Evolutionary conservation across 2,113 vertebrate species (phyloP).

Genomic region (Ahaetulla prasina): DNA sequence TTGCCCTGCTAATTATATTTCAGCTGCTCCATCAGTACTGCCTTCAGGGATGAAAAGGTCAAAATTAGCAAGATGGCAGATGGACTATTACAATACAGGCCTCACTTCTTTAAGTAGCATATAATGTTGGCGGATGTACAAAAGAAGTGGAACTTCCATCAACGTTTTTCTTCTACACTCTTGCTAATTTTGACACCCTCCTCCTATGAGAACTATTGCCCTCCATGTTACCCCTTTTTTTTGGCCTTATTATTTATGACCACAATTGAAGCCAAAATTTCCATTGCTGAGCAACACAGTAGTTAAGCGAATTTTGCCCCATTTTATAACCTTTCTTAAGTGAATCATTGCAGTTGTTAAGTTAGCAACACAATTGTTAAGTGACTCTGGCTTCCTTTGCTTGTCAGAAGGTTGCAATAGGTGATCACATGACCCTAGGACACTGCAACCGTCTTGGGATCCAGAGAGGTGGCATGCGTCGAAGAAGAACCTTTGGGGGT

Average conservation of each 20-base stretch:
- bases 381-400: neutral
- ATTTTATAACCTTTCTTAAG: neutral
- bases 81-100: neutral
- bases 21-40: neutral
- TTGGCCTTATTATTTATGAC: neutral
- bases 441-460: neutral
- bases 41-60: neutral
- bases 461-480: too few species aligned
- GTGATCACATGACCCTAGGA: neutral
- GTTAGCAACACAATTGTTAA: neutral
- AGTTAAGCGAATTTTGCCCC: neutral
- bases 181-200: neutral
- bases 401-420: neutral
- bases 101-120: neutral
- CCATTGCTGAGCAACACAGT: neutral
- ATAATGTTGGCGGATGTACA: neutral
- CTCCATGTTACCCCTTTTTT: neutral
- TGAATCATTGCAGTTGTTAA: neutral
- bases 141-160: neutral
- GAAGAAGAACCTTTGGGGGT: too few species aligned
- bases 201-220: neutral
- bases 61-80: neutral
- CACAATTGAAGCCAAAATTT: neutral
- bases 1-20: neutral
- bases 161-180: neutral